Evolutionary conservation across 2,888 invertebrate genomes (phyloP).

Genomic region (Eurytoma californica): DNA sequence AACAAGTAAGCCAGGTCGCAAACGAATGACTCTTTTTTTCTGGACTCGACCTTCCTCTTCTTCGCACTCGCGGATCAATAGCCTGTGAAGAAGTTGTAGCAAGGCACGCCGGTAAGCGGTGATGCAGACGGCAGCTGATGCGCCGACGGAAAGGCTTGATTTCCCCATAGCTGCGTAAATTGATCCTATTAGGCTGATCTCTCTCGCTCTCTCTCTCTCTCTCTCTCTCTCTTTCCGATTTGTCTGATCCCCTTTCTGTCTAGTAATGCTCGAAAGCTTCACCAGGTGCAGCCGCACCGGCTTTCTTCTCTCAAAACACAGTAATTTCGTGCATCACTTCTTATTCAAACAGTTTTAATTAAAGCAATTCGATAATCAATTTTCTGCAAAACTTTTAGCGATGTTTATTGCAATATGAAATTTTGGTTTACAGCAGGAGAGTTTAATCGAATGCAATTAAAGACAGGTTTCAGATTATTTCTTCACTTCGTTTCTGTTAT

Average conservation of each 20-base stretch:
- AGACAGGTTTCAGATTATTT: no score
- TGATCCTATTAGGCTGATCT: constrained; percentile 15
- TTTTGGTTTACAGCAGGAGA: no score
- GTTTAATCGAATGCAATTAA: no score
- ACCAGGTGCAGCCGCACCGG: neutral
- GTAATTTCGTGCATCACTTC: no score
- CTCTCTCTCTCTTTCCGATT: neutral
- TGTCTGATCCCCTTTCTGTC: no score
- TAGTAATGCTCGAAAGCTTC: neutral
- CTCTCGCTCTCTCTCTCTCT: neutral
- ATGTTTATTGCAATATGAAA: no score
- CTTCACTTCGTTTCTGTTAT: no score
- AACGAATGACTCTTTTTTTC: constrained; percentile 1
- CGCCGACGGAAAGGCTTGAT: constrained; percentile 23
- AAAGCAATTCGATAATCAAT: no score
- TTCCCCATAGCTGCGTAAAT: constrained; percentile 30
- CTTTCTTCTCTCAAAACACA: neutral
- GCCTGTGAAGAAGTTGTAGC: neutral
- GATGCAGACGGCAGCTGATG: neutral
- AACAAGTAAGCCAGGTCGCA: constrained; percentile 10
- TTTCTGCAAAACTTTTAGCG: no score
- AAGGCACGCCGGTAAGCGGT: neutral
- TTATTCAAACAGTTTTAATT: no score
- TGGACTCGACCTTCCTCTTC: constrained; percentile 2
- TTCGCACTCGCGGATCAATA: constrained; percentile 20